These are phyloP conservation scores for Laterallus jamaicensis DNA, from an alignment of 2,113 vertebrate species.

Conservation along the genomic window DNA sequence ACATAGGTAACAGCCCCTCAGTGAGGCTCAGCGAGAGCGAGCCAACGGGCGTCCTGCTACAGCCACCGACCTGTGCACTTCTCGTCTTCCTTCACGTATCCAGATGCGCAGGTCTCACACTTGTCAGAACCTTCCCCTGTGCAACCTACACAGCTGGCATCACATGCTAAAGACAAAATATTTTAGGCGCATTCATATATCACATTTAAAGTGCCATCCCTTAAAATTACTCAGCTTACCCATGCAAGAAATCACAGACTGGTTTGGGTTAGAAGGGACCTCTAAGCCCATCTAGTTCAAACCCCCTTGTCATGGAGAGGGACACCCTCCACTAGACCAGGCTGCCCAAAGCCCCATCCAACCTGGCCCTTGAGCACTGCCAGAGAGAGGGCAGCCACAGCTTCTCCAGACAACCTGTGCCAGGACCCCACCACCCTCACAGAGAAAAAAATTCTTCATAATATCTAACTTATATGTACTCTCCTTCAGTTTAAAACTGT, in stretches of 20 bases:
- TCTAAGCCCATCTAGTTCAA: not conserved
- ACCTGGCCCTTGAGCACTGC: not conserved
- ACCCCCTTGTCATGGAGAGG: fast-evolving
- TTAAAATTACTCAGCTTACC: not conserved
- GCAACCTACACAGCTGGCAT: constrained; percentile 84
- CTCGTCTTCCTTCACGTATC: constrained; percentile 78
- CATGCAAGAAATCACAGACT: not conserved
- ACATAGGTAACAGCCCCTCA: not conserved
- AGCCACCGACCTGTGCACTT: constrained; percentile 82
- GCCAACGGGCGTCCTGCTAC: not conserved
- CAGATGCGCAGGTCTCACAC: constrained; percentile 80
- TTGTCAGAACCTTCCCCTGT: constrained; percentile 81
- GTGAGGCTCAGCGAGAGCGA: not conserved
- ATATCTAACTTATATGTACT: not conserved
- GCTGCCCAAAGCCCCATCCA: not conserved
- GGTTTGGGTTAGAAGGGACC: not conserved
- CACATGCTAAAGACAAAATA: constrained; percentile 78
- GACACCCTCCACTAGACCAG: not conserved
- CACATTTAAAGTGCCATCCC: not conserved
- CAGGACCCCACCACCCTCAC: not conserved
- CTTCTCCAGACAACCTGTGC: not conserved
- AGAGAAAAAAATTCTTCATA: not conserved
- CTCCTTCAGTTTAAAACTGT: not conserved
- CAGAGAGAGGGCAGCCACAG: not conserved
- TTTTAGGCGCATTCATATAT: not conserved